Conservation (phyloP, 2,113 vertebrate genomes). For the Neomonachus schauinslandi region DNA sequence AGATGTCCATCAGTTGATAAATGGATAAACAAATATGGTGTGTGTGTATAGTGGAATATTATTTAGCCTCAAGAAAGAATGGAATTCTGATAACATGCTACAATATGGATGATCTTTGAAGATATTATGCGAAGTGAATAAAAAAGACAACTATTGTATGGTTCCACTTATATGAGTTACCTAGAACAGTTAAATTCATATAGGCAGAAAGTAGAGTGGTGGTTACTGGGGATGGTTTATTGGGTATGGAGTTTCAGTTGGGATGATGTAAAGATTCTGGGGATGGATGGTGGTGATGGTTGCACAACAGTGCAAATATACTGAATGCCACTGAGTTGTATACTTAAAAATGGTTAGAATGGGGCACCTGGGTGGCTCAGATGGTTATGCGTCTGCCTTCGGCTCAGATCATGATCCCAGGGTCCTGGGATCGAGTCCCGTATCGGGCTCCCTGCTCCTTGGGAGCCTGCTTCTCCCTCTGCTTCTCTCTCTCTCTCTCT, state of each 20-base stretch:
- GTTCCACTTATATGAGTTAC: neutral
- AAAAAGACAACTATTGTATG: neutral
- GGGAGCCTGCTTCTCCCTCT: too few relatives aligned
- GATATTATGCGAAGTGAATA: neutral
- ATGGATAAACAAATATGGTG: neutral
- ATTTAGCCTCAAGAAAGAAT: neutral
- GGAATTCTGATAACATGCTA: neutral
- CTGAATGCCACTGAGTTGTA: neutral
- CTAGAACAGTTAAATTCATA: neutral
- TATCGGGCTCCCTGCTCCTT: too few relatives aligned
- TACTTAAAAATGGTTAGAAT: neutral
- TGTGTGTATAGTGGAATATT: neutral
- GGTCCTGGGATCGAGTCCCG: too few relatives aligned
- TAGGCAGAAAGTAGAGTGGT: neutral
- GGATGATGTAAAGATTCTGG: neutral
- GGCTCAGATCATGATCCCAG: too few relatives aligned
- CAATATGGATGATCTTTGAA: neutral
- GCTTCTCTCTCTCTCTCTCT: too few relatives aligned
- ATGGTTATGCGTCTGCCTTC: too few relatives aligned
- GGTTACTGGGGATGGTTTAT: neutral
- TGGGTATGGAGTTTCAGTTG: neutral
- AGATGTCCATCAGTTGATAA: neutral
- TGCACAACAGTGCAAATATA: neutral
- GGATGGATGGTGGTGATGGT: neutral
- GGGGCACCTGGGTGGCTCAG: too few relatives aligned